phyloP scores from a whole-genome alignment of 1,140 invertebrate species.

The Harlomillsia oculata region DNA sequence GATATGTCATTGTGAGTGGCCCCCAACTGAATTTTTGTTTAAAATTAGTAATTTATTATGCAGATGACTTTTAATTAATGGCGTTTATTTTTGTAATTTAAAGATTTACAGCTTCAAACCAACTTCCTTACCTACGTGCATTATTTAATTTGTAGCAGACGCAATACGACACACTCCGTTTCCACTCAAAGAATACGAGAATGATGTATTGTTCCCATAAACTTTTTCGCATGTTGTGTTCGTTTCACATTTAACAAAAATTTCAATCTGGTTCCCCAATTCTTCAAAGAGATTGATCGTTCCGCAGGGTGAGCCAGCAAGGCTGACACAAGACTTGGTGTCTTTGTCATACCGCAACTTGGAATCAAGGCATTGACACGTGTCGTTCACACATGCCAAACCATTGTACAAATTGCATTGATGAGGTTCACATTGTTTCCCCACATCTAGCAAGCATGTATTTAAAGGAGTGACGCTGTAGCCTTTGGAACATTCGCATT shows the following conservation, averaged over 20 bases:
- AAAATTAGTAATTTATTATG: no score
- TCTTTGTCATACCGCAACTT: slow-evolving; percentile 16
- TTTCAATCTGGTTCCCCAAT: slow-evolving; percentile 2
- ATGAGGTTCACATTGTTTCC: slow-evolving; percentile 7
- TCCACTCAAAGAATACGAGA: no score
- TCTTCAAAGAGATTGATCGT: slow-evolving; percentile 5
- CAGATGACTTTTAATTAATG: no score
- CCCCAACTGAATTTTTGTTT: no score
- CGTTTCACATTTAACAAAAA: slow-evolving; percentile 8
- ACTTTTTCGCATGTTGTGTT: slow-evolving; percentile 13
- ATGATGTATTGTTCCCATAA: no score
- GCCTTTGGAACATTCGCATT: slow-evolving; percentile 7
- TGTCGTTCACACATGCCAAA: slow-evolving; percentile 15
- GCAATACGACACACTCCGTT: no score
- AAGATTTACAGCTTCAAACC: no score
- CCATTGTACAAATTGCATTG: slow-evolving; percentile 16
- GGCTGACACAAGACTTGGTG: slow-evolving; percentile 14
- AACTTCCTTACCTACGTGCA: no score
- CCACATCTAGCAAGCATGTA: slow-evolving; percentile 13
- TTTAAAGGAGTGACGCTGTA: background rate
- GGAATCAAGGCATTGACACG: slow-evolving; percentile 13
- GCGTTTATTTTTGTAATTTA: no score
- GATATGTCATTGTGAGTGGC: no score
- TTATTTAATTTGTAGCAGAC: no score
- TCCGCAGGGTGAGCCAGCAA: slow-evolving; percentile 12